Evolutionary conservation across 2,113 vertebrate genomes (phyloP).

Genomic region (Eubucco bourcierii): DNA sequence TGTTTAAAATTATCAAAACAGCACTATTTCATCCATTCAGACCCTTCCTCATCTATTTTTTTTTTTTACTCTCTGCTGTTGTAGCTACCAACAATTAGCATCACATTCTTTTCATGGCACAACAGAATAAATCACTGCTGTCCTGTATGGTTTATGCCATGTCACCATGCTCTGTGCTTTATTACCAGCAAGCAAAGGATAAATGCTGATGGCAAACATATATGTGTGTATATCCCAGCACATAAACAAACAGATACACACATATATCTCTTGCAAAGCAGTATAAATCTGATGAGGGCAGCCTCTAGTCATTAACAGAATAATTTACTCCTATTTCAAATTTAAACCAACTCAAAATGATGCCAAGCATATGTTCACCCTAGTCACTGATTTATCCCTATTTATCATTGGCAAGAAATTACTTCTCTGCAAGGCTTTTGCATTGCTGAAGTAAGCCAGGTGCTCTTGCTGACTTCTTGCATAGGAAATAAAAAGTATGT

Average conservation of each 20-base stretch:
- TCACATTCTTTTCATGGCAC: not conserved
- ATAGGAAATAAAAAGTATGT: not conserved
- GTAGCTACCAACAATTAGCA: not conserved
- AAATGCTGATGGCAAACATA: not conserved
- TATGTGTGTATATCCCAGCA: not conserved
- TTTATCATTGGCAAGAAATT: slow-evolving; percentile 9
- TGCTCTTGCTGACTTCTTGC: not conserved
- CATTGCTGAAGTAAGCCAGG: not conserved
- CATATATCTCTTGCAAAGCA: not conserved
- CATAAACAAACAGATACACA: not conserved
- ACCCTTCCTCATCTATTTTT: not conserved
- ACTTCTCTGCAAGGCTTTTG: not conserved
- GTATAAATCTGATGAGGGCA: not conserved
- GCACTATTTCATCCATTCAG: not conserved
- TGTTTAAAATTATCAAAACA: not conserved
- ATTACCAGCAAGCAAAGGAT: not conserved
- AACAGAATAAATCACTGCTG: not conserved
- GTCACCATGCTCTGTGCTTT: not conserved
- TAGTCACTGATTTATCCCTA: not conserved
- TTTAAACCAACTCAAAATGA: slow-evolving; percentile 25
- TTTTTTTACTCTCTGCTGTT: not conserved
- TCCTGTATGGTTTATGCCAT: not conserved
- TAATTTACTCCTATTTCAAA: slow-evolving; percentile 49
- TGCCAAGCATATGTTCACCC: slow-evolving; percentile 36
- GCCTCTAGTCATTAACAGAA: not conserved